Percentiles rank a stretch among this genome's conserved stretches.
Conservation (phyloP, 2,113 vertebrate species). For the Cryptotis parvus region DNA sequence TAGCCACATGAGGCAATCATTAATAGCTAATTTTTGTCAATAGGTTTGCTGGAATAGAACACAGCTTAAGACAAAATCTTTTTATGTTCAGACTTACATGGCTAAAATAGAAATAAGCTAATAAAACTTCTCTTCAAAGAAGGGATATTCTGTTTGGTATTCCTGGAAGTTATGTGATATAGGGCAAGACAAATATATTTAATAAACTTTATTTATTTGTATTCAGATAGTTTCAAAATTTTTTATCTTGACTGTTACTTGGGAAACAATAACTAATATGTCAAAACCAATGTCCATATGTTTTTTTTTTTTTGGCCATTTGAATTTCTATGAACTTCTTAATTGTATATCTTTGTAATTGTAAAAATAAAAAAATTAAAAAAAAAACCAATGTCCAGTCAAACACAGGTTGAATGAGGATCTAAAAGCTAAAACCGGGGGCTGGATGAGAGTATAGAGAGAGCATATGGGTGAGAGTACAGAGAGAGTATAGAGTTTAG, state of each 20-base stretch:
- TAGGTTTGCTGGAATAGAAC: rapidly evolving
- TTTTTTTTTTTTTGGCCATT: no score
- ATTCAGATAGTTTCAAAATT: not conserved
- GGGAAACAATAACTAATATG: not conserved
- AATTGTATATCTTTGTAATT: no score
- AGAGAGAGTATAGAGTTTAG: no score
- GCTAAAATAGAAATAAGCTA: not conserved
- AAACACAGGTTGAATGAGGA: not conserved
- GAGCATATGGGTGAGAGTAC: no score
- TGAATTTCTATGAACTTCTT: no score
- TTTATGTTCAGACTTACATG: not conserved
- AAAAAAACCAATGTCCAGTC: not conserved
- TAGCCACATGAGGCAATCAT: not conserved
- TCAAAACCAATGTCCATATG: no score
- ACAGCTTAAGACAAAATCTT: not conserved
- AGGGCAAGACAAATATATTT: no score
- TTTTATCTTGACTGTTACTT: not conserved
- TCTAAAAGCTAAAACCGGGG: not conserved
- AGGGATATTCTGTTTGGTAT: not conserved
- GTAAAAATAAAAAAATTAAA: no score
- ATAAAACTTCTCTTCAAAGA: not conserved
- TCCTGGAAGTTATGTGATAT: not conserved
- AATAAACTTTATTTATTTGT: not conserved
- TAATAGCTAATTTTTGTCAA: not conserved
- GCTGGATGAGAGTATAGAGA: no score